These are phyloP conservation scores for Dromiciops gliroides DNA, from an alignment of 2,113 vertebrate genomes.

Conservation along the genomic window DNA sequence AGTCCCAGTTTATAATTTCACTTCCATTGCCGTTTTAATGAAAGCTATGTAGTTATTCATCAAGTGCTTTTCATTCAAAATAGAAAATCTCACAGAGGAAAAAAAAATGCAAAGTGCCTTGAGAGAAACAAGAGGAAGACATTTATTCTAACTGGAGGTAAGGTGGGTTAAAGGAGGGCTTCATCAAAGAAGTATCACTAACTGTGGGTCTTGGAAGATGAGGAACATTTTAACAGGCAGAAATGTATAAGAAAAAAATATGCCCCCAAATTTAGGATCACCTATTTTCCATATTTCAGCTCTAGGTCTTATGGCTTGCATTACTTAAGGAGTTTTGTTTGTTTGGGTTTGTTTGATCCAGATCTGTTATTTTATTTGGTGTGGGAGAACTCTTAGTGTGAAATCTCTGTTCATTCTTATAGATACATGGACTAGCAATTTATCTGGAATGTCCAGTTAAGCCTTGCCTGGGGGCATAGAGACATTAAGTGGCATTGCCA, in stretches of 20 bases:
- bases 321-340: neutral
- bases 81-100: neutral
- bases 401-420: neutral
- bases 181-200: neutral
- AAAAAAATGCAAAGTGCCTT: neutral
- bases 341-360: neutral
- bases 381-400: neutral
- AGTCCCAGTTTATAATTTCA: constrained; percentile 1
- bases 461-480: neutral
- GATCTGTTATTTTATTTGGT: neutral
- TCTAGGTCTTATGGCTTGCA: neutral
- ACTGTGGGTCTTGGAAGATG: neutral
- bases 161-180: neutral
- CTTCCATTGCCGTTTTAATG: neutral
- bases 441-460: neutral
- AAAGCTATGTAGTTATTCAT: constrained; percentile 10
- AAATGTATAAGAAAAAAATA: neutral
- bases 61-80: neutral
- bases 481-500: neutral
- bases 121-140: neutral
- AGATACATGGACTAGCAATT: neutral
- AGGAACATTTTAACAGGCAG: neutral
- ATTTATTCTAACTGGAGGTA: neutral
- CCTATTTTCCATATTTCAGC: neutral
- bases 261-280: neutral